Evolutionary conservation across 2,113 vertebrate genomes (phyloP), one percentile per base, ranked within the genome.

Genomic region (Esox niger): DNA sequence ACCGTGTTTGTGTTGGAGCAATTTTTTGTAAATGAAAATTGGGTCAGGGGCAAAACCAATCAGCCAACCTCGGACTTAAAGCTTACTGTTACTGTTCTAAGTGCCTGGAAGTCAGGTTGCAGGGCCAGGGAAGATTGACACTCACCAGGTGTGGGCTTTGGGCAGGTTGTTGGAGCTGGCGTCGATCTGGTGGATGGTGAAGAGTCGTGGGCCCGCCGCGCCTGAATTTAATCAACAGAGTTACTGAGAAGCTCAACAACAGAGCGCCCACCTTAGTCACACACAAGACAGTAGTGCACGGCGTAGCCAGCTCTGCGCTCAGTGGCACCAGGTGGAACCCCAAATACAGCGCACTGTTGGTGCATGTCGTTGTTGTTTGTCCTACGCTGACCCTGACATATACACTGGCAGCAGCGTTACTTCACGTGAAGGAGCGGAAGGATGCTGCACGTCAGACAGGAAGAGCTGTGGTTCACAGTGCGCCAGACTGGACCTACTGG

Each of bases 151-250:
- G 70, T 99, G 97, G 73, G 97, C 97, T 89, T 99, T 98, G 20
- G 97, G 97, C 88, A 99, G 78, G 77, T 98, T 97, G 72, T 99
- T 96, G 31, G 95, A 93, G 86, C 92, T 98, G 88, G 95, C 96
- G 13, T 99, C 97, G 0, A 99, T 98, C 91, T 98, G 97, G 88
- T 99, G 97, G 67, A 99, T 98, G 70, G 97, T 99, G 63, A 99
- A 99, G 79, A 99, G 94, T 0, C 97, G 91, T 0, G 96, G 97
- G 20, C 97, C 97, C 1, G 97, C 95, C 64, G 97, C 97, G 87
- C 97, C 97, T 98, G 71, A 0, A 66, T 1, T 27, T 59, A 21
- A 62, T 17, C 70, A 15, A 52, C 47, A 11, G n/a, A 72, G 31
- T 26, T 27, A 43, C 32, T 17, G 25, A 26, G 23, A 56, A 56